Base-by-base conservation (phyloP, 2,113 vertebrate genomes). In the Meleagris gallopavo region DNA sequence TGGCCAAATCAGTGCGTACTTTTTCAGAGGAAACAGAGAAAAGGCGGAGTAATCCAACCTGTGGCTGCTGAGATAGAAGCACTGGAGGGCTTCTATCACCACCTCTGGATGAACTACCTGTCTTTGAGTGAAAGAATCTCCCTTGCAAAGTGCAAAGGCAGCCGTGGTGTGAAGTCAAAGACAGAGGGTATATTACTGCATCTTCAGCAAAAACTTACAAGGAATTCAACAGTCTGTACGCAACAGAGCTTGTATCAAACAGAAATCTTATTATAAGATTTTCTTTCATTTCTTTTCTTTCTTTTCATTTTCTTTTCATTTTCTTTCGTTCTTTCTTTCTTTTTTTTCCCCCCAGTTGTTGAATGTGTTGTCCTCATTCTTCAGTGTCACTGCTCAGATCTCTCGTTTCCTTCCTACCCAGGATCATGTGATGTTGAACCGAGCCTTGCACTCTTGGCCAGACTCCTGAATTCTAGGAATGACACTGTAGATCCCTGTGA, bases 391-490 rank as follows among this genome's bases (percentile, higher is more conserved):
- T 40, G 40, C 40, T 93, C 52, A 76, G 9, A 86, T 83, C 20
- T 92, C 20, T 86, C 41, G 11, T 96, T 95, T 91, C 30, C 57
- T 83, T 93, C 72, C 73, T 93, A 32, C 55, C 75, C 79, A 91
- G 98, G 91, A 67, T 73, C 83, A 45, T 98, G 98, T 82, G 84
- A 94, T 77, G 92, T 24, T 0, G n/a, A 91, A 0, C 80, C 43
- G n/a, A 96, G 95, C 40, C 45, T 94, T 86, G 74, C 74, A 11
- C 90, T 97, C 18, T 41, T 95, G 94, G 40, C 73, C 20, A 87
- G 46, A 24, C 69, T 98, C 71, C 62, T 94, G 93, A 90, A 94
- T 54, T 97, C 95, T n/a, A 94, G 97, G 50, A 98, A 98, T 89
- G 81, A 65, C 43, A 96, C 66, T 16, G 82, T 77, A 55, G 87